A percentile compares a stretch with the other conserved stretches of the same genome.
phyloP scores from a whole-genome alignment of 2,888 invertebrate species.

The Tetropium fuscum region DNA sequence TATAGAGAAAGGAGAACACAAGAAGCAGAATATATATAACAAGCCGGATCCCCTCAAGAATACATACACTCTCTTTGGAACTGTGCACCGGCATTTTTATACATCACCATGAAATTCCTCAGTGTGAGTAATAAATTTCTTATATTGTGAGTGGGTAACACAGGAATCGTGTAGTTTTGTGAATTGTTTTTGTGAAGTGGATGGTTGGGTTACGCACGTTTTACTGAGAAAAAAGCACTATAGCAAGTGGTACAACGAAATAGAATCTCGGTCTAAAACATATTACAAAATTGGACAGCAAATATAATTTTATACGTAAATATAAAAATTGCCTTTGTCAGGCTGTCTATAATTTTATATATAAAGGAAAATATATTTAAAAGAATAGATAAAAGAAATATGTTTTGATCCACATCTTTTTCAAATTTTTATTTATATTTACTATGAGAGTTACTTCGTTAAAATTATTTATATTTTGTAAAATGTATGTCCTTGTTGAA shows the following conservation, averaged over 20 bases:
- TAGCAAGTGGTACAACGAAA: background rate
- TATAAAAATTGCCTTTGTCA: too few species aligned
- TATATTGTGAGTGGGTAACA: constrained; percentile 28
- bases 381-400: too few species aligned
- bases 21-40: constrained; percentile 60
- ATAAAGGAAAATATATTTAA: too few species aligned
- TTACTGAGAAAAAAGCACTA: background rate
- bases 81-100: constrained; percentile 39
- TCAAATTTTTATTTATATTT: too few species aligned
- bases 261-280: too few species aligned
- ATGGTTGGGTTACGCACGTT: background rate
- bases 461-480: too few species aligned
- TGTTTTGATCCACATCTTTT: too few species aligned
- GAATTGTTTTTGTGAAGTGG: constrained; percentile 30
- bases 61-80: constrained; percentile 52
- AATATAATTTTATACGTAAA: too few species aligned
- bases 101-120: constrained; percentile 56
- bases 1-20: constrained; percentile 62
- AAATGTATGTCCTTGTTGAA: too few species aligned
- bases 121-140: constrained; percentile 55
- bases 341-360: too few species aligned
- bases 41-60: constrained; percentile 47
- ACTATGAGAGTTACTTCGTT: too few species aligned
- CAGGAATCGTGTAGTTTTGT: constrained; percentile 20
- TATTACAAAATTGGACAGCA: too few species aligned